Percentiles rank a stretch among this genome's conserved stretches.
Conservation (phyloP, 2,888 invertebrate species). For the Clunio marinus region DNA sequence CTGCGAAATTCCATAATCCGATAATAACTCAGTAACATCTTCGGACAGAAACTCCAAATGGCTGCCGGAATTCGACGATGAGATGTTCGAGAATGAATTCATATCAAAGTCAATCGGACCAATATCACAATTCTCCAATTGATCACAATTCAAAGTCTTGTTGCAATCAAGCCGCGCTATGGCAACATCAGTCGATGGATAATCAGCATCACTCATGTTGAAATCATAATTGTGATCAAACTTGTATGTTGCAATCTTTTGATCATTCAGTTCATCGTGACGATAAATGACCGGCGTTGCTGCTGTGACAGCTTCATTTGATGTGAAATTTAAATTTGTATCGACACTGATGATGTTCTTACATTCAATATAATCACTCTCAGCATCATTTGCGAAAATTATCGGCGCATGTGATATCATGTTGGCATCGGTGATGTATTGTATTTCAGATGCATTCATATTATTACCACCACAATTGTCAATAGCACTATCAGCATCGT, state of each 20-base stretch:
- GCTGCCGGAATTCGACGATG: conserved; percentile 13
- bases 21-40: conserved; percentile 22
- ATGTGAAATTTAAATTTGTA: conserved; percentile 26
- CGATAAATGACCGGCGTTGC: conserved; percentile 26
- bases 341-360: conserved; percentile 32
- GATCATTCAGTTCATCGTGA: conserved; percentile 18
- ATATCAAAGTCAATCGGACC: conserved; percentile 32
- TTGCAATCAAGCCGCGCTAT: conserved; percentile 30
- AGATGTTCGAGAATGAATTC: conserved; percentile 20
- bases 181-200: conserved; percentile 14
- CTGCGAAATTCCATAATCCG: conserved; percentile 33
- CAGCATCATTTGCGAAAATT: conserved; percentile 22
- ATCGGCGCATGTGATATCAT: conserved; percentile 28
- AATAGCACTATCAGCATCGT: conserved; percentile 14
- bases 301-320: neutral
- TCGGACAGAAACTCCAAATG: conserved; percentile 32
- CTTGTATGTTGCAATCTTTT: conserved; percentile 34
- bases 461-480: neutral
- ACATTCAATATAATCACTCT: conserved; percentile 11
- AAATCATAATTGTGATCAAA: conserved; percentile 35
- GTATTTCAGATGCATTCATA: neutral
- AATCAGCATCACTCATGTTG: conserved; percentile 23
- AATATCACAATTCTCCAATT: conserved; percentile 34
- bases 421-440: neutral
- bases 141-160: conserved; percentile 30